phyloP scores from a whole-genome alignment of 2,113 vertebrate species.

The Pampusana beccarii region DNA sequence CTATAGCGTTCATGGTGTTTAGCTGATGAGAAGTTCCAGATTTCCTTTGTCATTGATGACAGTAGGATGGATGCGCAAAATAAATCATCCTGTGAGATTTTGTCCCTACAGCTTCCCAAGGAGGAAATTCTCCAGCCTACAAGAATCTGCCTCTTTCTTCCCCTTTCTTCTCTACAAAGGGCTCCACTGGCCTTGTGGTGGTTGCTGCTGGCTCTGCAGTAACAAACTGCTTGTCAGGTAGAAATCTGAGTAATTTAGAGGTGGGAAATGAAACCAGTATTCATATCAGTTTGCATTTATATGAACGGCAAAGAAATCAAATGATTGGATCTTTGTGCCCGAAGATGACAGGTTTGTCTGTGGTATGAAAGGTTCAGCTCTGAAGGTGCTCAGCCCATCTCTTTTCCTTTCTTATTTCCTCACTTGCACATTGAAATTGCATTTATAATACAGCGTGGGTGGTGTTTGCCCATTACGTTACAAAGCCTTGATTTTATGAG shows the following conservation, averaged over 20 bases:
- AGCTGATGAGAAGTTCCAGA: neutral
- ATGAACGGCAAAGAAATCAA: neutral
- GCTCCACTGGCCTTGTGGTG: neutral
- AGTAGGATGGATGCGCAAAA: neutral
- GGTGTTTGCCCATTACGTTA: neutral
- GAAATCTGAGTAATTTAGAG: neutral
- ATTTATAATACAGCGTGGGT: neutral
- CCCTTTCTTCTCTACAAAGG: neutral
- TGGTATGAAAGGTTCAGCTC: neutral
- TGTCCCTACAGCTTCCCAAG: neutral
- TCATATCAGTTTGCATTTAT: neutral
- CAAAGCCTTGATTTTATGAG: neutral
- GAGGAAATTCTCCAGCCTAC: neutral
- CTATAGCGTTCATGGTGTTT: neutral
- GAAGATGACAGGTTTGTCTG: neutral
- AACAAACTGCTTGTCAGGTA: neutral
- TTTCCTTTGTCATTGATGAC: neutral
- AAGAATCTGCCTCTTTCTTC: neutral
- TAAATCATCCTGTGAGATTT: neutral
- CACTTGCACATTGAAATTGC: neutral
- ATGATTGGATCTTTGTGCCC: neutral
- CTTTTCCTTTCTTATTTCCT: neutral
- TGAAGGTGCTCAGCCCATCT: neutral
- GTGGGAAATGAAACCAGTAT: neutral
- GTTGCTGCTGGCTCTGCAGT: neutral